Base-by-base conservation (phyloP, 2,797 vertebrate genomes). In the Propithecus perrieri region DNA sequence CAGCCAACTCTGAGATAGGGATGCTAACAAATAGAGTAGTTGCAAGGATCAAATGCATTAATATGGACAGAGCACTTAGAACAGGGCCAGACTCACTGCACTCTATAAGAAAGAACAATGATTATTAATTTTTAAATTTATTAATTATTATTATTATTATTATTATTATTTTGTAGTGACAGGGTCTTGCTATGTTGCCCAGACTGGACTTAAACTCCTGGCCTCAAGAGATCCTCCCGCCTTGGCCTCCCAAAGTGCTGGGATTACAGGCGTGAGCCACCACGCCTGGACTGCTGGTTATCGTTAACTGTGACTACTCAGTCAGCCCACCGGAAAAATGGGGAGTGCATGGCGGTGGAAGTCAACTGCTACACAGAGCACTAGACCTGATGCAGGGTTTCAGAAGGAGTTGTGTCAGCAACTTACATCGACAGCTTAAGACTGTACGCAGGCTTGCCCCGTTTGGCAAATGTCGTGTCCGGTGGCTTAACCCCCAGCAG, bases 401-500 rank as follows among this genome's bases (percentile, higher is more conserved):
- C 0, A 38, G 59, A 43, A 74, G 41, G n/a, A 28, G 83, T 1
- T 38, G 43, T 33, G 7, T 1, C 18, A 46, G 53, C 30, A 28
- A n/a, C 74, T 55, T 30, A 7, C 2, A 4, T 30, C 50, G 4
- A 4, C 0, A 57, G 81, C 61, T 12, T 1, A 10, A 6, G 63
- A 0, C 1, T 67, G 8, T 9, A 9, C 55, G 50, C 41, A 63
- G 80, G 65, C 28, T 24, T 2, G 22, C 33, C 15, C 57, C 28
- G 2, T 10, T 41, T 7, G 4, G 7, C 7, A 41, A n/a, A 24
- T 0, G 7, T 89, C 0, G 30, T 35, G 85, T 48, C 84, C 0
- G 48, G 43, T 0, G 61, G 83, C 12, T 85, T 50, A n/a, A 48
- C 33, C 33, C 12, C 4, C 55, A 38, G 15, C 0, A 53, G 50